phyloP scores from a whole-genome alignment of 2,888 invertebrate genomes.

The Mythimna pallens region DNA sequence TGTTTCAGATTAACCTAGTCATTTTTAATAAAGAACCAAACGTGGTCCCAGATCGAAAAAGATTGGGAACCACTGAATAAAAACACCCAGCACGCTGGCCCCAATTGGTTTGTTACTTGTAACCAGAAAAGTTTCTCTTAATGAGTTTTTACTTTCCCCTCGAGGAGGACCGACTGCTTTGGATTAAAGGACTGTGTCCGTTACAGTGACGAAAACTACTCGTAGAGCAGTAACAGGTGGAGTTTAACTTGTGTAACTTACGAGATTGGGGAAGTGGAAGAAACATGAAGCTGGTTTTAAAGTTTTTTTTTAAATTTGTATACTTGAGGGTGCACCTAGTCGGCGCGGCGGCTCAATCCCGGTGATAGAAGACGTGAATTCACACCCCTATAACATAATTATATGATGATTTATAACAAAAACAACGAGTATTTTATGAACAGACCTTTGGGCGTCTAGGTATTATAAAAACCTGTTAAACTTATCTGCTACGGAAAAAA shows the following conservation, averaged over 20 bases:
- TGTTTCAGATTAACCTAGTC: no score
- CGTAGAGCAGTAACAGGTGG: background rate
- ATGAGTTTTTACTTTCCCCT: slow-evolving; percentile 51
- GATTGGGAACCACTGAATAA: slow-evolving; percentile 16
- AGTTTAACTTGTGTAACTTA: background rate
- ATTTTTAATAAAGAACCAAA: no score
- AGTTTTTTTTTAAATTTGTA: background rate
- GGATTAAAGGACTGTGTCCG: slow-evolving; percentile 3
- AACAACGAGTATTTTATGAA: no score
- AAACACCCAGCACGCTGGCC: slow-evolving; percentile 12
- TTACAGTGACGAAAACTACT: slow-evolving; percentile 14
- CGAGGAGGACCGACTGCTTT: slow-evolving; percentile 14
- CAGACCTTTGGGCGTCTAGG: no score
- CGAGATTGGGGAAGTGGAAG: background rate
- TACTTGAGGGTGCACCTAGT: no score
- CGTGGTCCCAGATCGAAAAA: no score
- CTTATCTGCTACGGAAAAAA: no score
- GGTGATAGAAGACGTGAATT: no score
- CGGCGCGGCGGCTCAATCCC: no score
- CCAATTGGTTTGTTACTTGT: slow-evolving; percentile 51
- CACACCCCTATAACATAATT: no score
- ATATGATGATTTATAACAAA: no score
- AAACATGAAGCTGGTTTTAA: background rate
- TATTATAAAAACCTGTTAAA: no score
- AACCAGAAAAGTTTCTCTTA: slow-evolving; percentile 59